Base-by-base conservation (phyloP, 1,140 invertebrate species). In the Argopecten irradians region DNA sequence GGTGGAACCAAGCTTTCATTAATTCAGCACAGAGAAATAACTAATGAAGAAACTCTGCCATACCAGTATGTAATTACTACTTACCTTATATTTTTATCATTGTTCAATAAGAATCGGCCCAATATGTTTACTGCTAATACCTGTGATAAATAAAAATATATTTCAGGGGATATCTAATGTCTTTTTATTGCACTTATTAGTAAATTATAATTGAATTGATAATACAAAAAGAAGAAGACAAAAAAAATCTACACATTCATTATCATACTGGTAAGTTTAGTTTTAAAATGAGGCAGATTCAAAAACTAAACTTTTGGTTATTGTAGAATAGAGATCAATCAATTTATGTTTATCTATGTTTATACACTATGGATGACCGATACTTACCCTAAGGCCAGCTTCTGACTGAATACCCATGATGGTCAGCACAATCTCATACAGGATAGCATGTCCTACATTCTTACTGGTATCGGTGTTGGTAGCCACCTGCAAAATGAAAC, bases 41-140 rank as follows among this genome's bases (percentile, higher is more conserved):
- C n/a, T n/a, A n/a, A n/a, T n/a, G n/a, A n/a, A n/a, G n/a, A n/a
- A n/a, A n/a, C n/a, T n/a, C n/a, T n/a, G n/a, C n/a, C n/a, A n/a
- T n/a, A n/a, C n/a, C n/a, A n/a, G n/a, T n/a, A n/a, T n/a, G n/a
- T n/a, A n/a, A n/a, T n/a, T 46, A 46, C 13, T 19, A 28, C 92
- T 87, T 91, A 96, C 95, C 99, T 97, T 93, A 99, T 99, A 96
- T 99, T 99, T 96, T 99, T 99, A 95, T 99, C 99, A 93, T 98
- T 99, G 96, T 99, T 99, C 88, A 99, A 96, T 92, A 99, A 96
- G 96, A 99, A 99, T 95, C 99, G 96, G 83, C 99, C 99, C 85
- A 99, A 96, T 93, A 99, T 99, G 95, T 99, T 99, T 32, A 99
- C 97, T 93, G 99, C 99, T 91, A 99, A 96, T 43, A 98, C 97